Conservation (phyloP, 2,888 invertebrate genomes). For the Digitonthophagus gazella region DNA sequence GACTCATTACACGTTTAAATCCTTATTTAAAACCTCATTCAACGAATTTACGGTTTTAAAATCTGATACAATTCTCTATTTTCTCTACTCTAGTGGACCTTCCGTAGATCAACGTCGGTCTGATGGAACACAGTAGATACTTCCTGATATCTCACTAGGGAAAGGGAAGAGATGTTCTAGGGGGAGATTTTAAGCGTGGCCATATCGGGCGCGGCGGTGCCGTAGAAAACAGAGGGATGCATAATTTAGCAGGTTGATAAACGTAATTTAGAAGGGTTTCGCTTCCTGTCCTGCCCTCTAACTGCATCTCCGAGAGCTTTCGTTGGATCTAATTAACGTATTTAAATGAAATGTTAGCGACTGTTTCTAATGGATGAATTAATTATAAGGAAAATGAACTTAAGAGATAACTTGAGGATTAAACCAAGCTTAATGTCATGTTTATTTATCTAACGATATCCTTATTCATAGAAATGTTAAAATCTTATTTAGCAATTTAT, state of each 20-base stretch:
- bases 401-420: not conserved
- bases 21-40: no score
- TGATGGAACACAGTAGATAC: constrained; percentile 4
- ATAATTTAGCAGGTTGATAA: constrained; percentile 15
- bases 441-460: not conserved
- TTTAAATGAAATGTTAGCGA: not conserved
- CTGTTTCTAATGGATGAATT: not conserved
- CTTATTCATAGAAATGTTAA: no score
- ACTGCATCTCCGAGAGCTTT: not conserved
- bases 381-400: not conserved
- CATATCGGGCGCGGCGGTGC: constrained; percentile 12
- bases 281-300: not conserved
- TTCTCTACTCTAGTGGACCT: not conserved
- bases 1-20: no score
- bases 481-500: no score
- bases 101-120: not conserved
- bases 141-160: constrained; percentile 4
- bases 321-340: not conserved
- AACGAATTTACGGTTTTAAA: no score
- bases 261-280: constrained; percentile 10
- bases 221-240: constrained; percentile 9
- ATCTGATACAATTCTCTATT: not conserved
- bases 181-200: constrained; percentile 12
- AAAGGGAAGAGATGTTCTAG: constrained; percentile 3
- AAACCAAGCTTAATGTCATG: not conserved